Evolutionary conservation across 2,797 vertebrate species (phyloP), one percentile per base, ranked within the genome.

Genomic region (Phoebastria nigripes): DNA sequence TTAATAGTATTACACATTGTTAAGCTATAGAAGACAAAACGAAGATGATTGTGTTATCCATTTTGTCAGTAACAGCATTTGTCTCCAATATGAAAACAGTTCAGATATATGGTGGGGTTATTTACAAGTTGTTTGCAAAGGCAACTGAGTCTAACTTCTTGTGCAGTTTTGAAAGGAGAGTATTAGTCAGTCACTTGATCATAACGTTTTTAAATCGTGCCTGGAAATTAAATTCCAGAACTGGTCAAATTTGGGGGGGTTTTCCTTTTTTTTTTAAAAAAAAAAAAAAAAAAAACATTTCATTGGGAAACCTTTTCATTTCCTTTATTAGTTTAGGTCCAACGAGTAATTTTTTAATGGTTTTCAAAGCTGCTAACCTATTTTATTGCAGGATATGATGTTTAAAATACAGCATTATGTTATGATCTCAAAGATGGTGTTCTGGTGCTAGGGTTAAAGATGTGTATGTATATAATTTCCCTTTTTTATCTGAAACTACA

Each of bases 331-430:
- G 87, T 94, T 95, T 97, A 96, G 82, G 92, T 93, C 95, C 93
- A 94, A 94, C 52, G 55, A 97, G 77, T 85, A 90, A 54, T 93
- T 97, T 96, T 93, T 93, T 47, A 90, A 92, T 90, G 77, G 92
- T 95, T 97, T 98, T 97, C 96, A 97, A 96, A 98, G 97, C 97
- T 98, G 97, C 97, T 98, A 97, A 97, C 94, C 88, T 95, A 92
- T 96, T 97, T 97, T 94, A 97, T 97, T 92, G 95, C 87, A 97
- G 93, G 94, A 97, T 96, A 93, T 81, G 86, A 90, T 97, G 95
- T 97, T 97, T 95, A 94, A 98, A 94, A 93, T 95, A 97, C 9
- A 98, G 95, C 97, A 96, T 97, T 98, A 97, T 96, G 90, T 97
- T 95, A 95, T 94, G 92, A 98, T 97, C 95, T 97, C 92, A 95